Evolutionary conservation across 2,113 vertebrate genomes (phyloP), one percentile per base, ranked within the genome.

Genomic region (Eira barbara): DNA sequence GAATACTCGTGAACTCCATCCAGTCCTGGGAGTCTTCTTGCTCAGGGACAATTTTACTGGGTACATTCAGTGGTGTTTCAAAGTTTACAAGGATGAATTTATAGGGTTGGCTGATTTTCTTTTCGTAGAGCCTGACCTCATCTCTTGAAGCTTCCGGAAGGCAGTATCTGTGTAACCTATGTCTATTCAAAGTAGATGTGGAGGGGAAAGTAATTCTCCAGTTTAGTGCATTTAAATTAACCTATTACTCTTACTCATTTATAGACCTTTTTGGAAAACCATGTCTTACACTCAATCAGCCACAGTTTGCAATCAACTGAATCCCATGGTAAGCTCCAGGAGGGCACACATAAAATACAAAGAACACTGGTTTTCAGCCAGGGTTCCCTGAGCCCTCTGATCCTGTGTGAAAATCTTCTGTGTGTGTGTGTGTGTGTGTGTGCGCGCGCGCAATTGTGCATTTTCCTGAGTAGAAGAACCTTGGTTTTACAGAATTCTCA

Each of bases 1-100:
- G 94, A 97, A 96, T 15, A 5, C 89, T 94, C 84, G 61, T 79
- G 96, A 97, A 76, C 97, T 98, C 97, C 98, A 98, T 97, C 97
- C 98, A 97, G 71, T 80, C 21, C 57, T 55, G 90, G 81, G 39
- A 98, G 92, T 94, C 97, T 88, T 80, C 76, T 88, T 89, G 42
- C 27, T 63, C 95, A 14, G 59, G 90, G 15, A 95, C 55, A 97
- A 73, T 94, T 98, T 97, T 97, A 98, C 86, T 96, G 93, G 79
- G 95, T 98, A 97, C 97, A 96, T 76, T 81, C 78, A 86, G 85
- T 61, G 87, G 94, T 82, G 49, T 97, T 98, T 98, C 95, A 98
- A 84, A 96, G 87, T 97, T 94, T 94, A 95, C 55, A 96, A 73
- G 18, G 47, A 97, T 91, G 91, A 78, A 85, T 98, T 94, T 92